A percentile compares a stretch with the other conserved stretches of the same genome.
phyloP scores from a whole-genome alignment of 2,113 vertebrate genomes.

The Genyomyrus donnyi region DNA sequence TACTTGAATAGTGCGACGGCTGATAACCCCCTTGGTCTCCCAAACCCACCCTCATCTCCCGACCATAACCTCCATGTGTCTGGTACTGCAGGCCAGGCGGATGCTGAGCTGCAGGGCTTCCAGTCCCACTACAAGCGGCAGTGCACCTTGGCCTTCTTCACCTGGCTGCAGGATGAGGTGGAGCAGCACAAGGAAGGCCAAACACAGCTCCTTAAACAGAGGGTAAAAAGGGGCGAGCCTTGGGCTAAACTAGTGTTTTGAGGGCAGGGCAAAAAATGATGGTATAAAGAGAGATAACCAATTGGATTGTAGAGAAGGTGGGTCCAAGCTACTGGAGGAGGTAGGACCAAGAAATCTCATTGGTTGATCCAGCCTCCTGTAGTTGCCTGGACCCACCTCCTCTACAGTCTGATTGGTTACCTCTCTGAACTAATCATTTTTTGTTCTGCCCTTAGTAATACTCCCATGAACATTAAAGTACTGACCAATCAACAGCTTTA shows the following conservation, averaged over 20 bases:
- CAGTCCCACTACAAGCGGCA: constrained; percentile 73
- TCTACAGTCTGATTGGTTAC: no score
- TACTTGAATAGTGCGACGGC: not conserved
- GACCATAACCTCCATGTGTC: not conserved
- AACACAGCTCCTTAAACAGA: constrained; percentile 69
- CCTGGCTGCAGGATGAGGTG: constrained; percentile 69
- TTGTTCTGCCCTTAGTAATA: no score
- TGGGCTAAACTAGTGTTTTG: no score
- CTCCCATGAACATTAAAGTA: not conserved
- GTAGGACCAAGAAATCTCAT: no score
- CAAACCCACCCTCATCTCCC: not conserved
- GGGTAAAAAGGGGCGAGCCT: constrained; percentile 48
- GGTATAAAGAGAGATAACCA: no score
- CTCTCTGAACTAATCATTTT: no score
- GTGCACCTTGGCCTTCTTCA: constrained; percentile 68
- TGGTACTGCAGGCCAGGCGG: constrained; percentile 60
- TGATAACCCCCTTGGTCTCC: not conserved
- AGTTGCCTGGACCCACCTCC: no score
- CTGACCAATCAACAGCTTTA: not conserved
- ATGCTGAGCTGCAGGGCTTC: constrained; percentile 71
- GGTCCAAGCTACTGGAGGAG: no score
- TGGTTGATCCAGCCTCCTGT: no score
- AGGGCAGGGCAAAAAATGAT: no score
- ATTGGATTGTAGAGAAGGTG: no score
- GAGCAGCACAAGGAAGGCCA: constrained; percentile 62